phyloP scores from a whole-genome alignment of 30 jellyfish, hydroid and myxozoan species.

The Hydra vulgaris region DNA sequence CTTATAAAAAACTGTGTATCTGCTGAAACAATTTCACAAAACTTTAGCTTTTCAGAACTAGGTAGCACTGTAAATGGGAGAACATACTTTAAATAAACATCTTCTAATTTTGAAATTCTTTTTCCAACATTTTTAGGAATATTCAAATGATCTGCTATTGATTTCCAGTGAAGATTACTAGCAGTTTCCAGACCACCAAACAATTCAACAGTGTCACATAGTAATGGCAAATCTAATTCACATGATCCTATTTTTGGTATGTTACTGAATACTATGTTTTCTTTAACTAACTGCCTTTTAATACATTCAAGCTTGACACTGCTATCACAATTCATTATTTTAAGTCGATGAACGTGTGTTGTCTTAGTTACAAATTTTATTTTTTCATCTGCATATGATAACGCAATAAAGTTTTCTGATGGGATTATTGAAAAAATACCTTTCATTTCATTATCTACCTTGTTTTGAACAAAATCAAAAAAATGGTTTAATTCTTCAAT shows the following conservation, averaged over 20 bases:
- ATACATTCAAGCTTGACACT: slow-evolving; percentile 7
- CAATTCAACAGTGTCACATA: slow-evolving; percentile 10
- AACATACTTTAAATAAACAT: slow-evolving; percentile 19
- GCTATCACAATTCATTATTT: slow-evolving; percentile 1
- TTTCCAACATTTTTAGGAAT: slow-evolving; percentile 24
- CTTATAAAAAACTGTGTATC: background rate
- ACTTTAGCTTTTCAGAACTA: background rate
- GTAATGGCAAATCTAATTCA: slow-evolving; percentile 27
- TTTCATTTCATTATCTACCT: background rate
- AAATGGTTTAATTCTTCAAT: background rate
- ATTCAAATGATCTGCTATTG: slow-evolving; percentile 21
- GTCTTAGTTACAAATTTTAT: slow-evolving; percentile 3
- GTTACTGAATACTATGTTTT: background rate
- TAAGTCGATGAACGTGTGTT: slow-evolving; percentile 14
- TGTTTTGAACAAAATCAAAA: background rate
- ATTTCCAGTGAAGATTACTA: slow-evolving; percentile 21
- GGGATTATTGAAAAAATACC: background rate
- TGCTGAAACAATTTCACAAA: background rate
- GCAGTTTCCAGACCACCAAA: slow-evolving; percentile 37
- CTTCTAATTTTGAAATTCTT: slow-evolving; percentile 20
- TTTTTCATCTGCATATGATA: slow-evolving; percentile 9
- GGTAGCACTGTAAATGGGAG: slow-evolving; percentile 24
- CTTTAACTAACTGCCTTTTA: slow-evolving; percentile 11
- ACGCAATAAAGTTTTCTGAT: background rate
- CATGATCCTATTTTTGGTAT: slow-evolving; percentile 20